Percentiles rank a stretch among this genome's conserved stretches.
These are phyloP conservation scores for Penaeus monodon DNA, from an alignment of 2,888 invertebrate species.

Conservation along the genomic window DNA sequence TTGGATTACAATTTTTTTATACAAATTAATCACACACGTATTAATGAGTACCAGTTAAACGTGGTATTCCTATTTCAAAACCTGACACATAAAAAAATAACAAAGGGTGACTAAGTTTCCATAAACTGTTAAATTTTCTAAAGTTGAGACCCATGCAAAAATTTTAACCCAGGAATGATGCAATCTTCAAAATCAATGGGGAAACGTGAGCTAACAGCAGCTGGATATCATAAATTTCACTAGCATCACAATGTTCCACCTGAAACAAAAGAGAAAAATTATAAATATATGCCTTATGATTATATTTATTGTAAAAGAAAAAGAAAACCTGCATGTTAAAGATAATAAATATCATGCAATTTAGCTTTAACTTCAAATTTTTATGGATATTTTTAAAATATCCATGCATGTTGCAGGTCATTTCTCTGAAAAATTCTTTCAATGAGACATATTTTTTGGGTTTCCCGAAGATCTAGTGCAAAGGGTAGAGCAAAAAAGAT, in stretches of 20 bases:
- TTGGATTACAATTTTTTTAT: constrained; percentile 17
- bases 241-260: constrained; percentile 63
- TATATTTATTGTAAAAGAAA: neutral
- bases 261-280: constrained; percentile 31
- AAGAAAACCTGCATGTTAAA: neutral
- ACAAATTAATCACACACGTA: constrained; percentile 45
- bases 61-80: constrained; percentile 43
- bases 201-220: constrained; percentile 61
- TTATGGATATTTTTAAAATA: too few species aligned
- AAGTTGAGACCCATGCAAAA: constrained; percentile 51
- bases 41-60: constrained; percentile 37
- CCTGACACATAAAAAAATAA: constrained; percentile 33
- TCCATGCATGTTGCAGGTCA: too few species aligned
- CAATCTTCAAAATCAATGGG: constrained; percentile 56
- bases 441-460: too few species aligned
- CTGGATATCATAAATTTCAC: constrained; percentile 60
- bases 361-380: too few species aligned
- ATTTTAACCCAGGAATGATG: constrained; percentile 60
- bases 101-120: constrained; percentile 46
- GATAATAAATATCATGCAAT: too few species aligned
- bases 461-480: too few species aligned
- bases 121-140: constrained; percentile 26
- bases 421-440: too few species aligned
- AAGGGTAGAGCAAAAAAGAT: too few species aligned
- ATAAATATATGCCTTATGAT: too few species aligned